Evolutionary conservation across 2,888 invertebrate genomes (phyloP), one percentile per base, ranked within the genome.

Genomic region (Eupithecia exiguata): DNA sequence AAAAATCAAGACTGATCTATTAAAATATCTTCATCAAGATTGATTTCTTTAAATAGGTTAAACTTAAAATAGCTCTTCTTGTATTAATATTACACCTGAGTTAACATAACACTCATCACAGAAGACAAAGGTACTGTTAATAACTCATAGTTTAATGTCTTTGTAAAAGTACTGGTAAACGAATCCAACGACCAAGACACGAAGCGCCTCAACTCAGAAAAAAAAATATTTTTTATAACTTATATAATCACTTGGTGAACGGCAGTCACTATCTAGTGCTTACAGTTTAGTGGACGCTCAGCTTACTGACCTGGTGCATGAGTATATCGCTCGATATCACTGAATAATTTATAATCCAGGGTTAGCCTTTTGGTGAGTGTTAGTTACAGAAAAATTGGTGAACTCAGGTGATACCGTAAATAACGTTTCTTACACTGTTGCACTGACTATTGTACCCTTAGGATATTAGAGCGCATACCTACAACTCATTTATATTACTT

Each of bases 401-500:
- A 30, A 61, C 5, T 16, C 25, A 16, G 7, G 38, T 63, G 21
- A 63, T 65, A 4, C n/a, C 21, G 49, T 62, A 38, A 25, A 43
- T 40, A 30, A 30, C 25, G 25, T 46, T 68, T 69, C 46, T 69
- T 16, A 38, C 63, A 53, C 53, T 21, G 53, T 53, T 53, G 46
- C 53, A n/a, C 9, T 49, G 68, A 69, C 65, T 73, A 71, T 73
- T 73, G 76, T 70, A 76, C 70, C 71, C 71, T 73, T 71, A 71
- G 71, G 68, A 67, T 61, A 61, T 61, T 30, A 46, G 0, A 49
- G 30, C 30, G 10, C 16, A 4, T 30, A 61, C n/a, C n/a, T 49
- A 53, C 53, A 12, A 9, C 53, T 53, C 49, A 21, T 9, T 53
- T 10, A 10, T 21, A 53, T 53, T 4, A 21, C 53, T 21, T 21